Conservation (phyloP, 2,797 vertebrate species). For the Tragopan temminckii region DNA sequence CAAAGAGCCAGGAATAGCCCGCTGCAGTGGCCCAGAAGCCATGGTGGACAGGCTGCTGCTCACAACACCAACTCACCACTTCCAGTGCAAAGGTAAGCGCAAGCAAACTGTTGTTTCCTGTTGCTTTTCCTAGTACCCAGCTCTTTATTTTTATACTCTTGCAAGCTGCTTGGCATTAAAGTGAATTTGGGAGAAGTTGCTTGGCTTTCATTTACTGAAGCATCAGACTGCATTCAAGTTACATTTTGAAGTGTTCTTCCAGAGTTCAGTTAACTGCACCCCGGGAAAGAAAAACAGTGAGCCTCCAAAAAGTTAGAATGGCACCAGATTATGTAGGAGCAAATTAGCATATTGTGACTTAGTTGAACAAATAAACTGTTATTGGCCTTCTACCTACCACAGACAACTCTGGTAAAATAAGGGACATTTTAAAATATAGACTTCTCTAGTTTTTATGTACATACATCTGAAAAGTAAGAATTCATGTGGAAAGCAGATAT, state of each 20-base stretch:
- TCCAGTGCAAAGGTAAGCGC: constrained; percentile 94
- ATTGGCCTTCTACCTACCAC: background rate
- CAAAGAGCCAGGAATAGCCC: constrained; percentile 98
- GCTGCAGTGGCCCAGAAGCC: constrained; percentile 92
- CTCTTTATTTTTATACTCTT: fast-evolving
- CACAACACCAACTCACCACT: constrained; percentile 93
- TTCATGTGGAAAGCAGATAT: background rate
- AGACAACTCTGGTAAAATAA: background rate
- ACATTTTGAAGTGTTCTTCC: background rate
- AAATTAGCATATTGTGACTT: background rate
- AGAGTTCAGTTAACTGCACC: background rate
- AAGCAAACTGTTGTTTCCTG: background rate
- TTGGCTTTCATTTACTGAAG: background rate
- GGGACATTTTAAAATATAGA: background rate
- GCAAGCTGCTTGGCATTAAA: background rate
- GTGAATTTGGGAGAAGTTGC: fast-evolving
- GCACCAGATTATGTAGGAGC: background rate
- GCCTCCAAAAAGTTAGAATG: background rate
- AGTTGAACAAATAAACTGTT: background rate
- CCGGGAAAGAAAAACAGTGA: background rate
- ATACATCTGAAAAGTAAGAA: background rate
- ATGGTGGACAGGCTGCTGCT: constrained; percentile 96
- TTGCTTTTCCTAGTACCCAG: background rate
- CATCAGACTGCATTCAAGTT: fast-evolving
- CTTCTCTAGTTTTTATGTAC: background rate